phyloP scores from a whole-genome alignment of 2,113 vertebrate genomes.

The Thryonomys swinderianus region DNA sequence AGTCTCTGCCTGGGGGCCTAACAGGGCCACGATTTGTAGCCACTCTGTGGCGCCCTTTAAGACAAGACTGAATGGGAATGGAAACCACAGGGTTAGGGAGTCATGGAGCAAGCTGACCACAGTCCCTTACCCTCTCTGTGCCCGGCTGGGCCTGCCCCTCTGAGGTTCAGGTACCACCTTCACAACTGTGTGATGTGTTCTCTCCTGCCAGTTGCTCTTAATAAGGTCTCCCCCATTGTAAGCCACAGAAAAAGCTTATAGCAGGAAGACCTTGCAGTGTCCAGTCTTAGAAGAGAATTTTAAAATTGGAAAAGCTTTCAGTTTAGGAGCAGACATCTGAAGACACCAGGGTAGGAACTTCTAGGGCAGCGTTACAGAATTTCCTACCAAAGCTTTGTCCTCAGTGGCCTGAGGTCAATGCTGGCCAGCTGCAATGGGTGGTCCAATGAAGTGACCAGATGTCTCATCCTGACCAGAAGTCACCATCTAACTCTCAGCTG shows the following conservation, averaged over 20 bases:
- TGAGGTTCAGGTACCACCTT: too few relatives aligned
- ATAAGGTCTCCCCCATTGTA: fast-evolving
- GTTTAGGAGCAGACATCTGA: not conserved
- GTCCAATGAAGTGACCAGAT: not conserved
- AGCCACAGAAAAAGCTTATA: not conserved
- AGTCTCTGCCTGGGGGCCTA: not conserved
- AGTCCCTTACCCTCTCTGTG: fast-evolving
- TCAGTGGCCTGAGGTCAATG: not conserved
- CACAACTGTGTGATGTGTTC: fast-evolving
- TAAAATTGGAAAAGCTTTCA: not conserved
- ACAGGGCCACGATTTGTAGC: too few relatives aligned
- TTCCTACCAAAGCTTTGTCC: not conserved
- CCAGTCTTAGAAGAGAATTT: not conserved
- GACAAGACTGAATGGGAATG: not conserved
- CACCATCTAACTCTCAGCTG: fast-evolving
- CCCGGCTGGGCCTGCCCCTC: not conserved
- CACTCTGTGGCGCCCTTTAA: not conserved
- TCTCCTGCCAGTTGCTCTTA: not conserved
- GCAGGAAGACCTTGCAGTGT: not conserved
- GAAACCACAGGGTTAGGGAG: not conserved
- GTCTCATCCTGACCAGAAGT: fast-evolving
- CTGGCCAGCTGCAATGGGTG: not conserved
- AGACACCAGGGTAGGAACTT: too few relatives aligned
- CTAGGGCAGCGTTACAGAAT: fast-evolving
- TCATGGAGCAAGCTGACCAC: too few relatives aligned